Conservation (phyloP, 2,888 invertebrate species). For the Dynastes hyllus region DNA sequence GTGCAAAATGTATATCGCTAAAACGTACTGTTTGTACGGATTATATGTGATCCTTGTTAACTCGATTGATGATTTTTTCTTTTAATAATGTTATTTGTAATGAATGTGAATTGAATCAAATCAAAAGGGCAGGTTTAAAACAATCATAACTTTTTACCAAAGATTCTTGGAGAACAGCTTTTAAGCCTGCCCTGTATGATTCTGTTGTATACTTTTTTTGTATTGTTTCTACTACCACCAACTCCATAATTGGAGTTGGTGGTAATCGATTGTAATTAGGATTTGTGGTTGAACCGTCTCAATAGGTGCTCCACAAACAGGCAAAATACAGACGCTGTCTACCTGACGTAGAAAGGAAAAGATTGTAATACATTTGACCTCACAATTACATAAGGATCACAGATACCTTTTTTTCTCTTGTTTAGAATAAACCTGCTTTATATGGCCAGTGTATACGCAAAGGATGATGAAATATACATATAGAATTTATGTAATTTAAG, state of each 20-base stretch:
- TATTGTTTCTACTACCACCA: not conserved
- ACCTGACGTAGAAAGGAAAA: not conserved
- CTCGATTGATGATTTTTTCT: too few relatives aligned
- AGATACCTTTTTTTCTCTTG: not conserved
- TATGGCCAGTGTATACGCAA: constrained; percentile 39
- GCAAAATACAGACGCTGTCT: not conserved
- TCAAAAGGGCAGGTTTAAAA: not conserved
- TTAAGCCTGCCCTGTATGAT: not conserved
- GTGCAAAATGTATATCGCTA: constrained; percentile 6
- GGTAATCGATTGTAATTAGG: not conserved
- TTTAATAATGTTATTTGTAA: not conserved
- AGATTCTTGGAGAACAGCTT: too few relatives aligned
- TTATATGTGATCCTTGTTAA: constrained; percentile 13
- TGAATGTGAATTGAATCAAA: not conserved
- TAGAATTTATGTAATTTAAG: constrained; percentile 35
- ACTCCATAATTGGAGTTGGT: not conserved
- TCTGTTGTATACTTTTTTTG: not conserved
- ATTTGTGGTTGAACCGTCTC: not conserved
- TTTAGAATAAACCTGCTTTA: constrained; percentile 27
- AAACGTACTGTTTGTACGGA: not conserved
- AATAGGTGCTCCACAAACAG: not conserved
- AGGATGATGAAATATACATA: constrained; percentile 12
- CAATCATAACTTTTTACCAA: too few relatives aligned
- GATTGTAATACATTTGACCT: constrained; percentile 12
- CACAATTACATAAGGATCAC: not conserved